Conservation (phyloP, 2,113 vertebrate species). For the Corythornis madagascariensis region DNA sequence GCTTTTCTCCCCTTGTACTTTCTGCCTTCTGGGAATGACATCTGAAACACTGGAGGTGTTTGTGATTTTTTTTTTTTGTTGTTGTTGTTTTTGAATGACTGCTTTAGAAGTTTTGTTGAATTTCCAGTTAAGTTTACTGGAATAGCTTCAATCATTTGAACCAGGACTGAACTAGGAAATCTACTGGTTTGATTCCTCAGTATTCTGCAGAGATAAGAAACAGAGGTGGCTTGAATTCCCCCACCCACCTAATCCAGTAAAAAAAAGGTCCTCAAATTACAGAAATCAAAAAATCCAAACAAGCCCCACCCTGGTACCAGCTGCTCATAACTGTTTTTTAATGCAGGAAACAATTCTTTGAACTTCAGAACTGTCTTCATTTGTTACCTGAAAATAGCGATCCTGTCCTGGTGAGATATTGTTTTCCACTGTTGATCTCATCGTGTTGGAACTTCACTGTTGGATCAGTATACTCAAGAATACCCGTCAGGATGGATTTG, state of each 20-base stretch:
- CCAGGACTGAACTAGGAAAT: neutral
- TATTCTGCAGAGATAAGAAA: neutral
- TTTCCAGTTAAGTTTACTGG: neutral
- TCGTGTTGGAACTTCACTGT: neutral
- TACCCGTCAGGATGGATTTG: neutral
- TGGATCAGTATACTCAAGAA: neutral
- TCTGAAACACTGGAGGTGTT: neutral
- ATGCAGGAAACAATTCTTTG: neutral
- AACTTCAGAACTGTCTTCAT: neutral
- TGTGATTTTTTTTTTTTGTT: neutral
- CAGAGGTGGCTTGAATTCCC: neutral
- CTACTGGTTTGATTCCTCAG: neutral
- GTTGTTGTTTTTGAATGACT: neutral
- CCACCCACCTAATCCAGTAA: neutral
- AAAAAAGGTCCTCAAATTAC: neutral
- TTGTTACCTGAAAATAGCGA: neutral
- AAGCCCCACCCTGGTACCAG: neutral
- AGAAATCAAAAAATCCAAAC: neutral
- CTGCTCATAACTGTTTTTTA: neutral
- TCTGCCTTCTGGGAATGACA: neutral
- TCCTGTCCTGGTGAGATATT: neutral
- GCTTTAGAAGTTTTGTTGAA: neutral
- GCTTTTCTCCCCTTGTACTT: neutral
- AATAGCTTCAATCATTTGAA: neutral
- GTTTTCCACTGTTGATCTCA: neutral